Evolutionary conservation across 1,140 invertebrate species (phyloP), one percentile per base, ranked within the genome.

Genomic region (Zaprionus africanus): DNA sequence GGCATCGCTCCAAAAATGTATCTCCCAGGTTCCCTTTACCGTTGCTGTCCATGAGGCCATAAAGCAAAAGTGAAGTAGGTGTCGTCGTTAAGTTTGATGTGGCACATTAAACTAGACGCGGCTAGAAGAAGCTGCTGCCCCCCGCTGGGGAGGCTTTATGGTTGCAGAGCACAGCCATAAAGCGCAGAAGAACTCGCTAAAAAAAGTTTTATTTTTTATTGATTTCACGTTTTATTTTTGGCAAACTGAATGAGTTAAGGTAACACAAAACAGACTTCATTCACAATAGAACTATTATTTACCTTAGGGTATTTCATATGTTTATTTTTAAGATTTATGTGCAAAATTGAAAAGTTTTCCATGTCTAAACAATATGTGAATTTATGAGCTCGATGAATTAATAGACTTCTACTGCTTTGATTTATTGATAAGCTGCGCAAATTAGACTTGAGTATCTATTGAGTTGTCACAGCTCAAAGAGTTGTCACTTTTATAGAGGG

Each of bases 11-110:
- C 75, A 81, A 60, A 65, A 24, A 58, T 43, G 41, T 15, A 56
- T 41, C 26, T 58, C 9, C 43, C 54, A 46, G 19, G 19, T 51
- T 22, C 19, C 19, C 17, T 22, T 19, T 24, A 4, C 9, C 12
- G 7, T 15, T 15, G 36, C 17, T 43, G 76, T 76, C 76, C 68
- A 62, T 57, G 71, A 46, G 28, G 58, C 57, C 74, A 78, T 87
- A 87, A 87, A 88, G 24, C 67, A 79, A 81, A 79, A 84, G 67
- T 79, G 81, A 81, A 88, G 85, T 88, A 88, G 84, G 84, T 88
- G 84, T 88, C 79, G 75, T 84, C 81, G 84, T 88, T 90, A 90
- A 88, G 75, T 88, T 88, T 88, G 85, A 88, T 88, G 85, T 90
- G 84, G 34, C 74, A 81, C 84, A 88, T 87, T 90, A 90, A 88